These are phyloP conservation scores for Leptinotarsa lineolata DNA, from an alignment of 1,140 invertebrate genomes.

Conservation along the genomic window DNA sequence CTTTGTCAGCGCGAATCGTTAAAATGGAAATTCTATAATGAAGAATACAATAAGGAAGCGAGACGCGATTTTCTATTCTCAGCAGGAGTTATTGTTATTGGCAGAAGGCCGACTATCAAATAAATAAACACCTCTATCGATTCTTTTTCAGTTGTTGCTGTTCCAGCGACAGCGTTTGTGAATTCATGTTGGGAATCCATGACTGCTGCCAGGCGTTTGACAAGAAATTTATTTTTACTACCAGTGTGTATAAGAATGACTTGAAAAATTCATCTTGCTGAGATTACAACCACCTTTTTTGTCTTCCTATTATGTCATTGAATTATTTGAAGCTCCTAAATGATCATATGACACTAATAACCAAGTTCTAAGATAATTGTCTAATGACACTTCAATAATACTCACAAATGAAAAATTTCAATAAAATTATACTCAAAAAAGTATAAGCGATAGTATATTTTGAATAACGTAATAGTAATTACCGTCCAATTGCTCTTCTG, in stretches of 20 bases:
- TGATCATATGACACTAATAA: too few species aligned
- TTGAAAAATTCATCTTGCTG: too few species aligned
- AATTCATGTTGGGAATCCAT: background rate
- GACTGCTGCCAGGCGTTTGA: background rate
- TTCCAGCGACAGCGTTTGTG: background rate
- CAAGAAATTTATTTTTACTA: background rate
- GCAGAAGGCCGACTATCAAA: background rate
- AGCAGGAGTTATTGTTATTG: constrained; percentile 2
- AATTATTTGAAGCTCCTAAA: too few species aligned
- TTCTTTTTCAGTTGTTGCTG: background rate
- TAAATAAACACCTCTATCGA: background rate
- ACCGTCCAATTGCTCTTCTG: too few species aligned
- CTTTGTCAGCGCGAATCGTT: background rate
- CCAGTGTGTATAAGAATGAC: background rate
- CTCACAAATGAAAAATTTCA: too few species aligned
- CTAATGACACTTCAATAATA: too few species aligned
- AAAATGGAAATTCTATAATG: constrained; percentile 9
- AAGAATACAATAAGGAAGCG: constrained; percentile 6
- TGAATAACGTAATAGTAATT: too few species aligned
- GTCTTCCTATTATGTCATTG: too few species aligned
- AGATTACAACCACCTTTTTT: too few species aligned
- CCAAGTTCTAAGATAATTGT: too few species aligned
- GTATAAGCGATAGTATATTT: too few species aligned
- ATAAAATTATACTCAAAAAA: too few species aligned
- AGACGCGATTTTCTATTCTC: background rate